Base-by-base conservation (phyloP, 2,888 invertebrate species). In the Zaprionus bogoriensis region DNA sequence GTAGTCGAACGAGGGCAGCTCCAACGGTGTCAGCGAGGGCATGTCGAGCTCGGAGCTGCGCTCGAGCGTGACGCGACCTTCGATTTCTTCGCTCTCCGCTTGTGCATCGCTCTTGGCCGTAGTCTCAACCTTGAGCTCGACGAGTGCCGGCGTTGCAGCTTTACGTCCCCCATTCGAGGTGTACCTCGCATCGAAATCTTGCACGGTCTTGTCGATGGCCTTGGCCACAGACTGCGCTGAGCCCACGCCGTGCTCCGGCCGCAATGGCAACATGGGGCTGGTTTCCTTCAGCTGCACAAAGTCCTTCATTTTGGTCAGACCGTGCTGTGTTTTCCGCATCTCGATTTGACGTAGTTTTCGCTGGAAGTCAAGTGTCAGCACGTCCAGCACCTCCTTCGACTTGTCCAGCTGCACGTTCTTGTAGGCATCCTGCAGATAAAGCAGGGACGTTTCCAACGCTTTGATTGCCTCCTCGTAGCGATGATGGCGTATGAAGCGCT, bases 401-500 rank as follows among this genome's bases (percentile, higher is more conserved):
- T 89, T 88, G 0, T 85, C 76, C 6, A 87, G 72, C n/a, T 76
- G 55, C 0, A 88, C 82, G 4, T 77, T 81, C 65, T 89, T 89
- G 36, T 89, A 87, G 0, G 90, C 90, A 55, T 90, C 89, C 50
- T 88, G 88, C 3, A 90, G 58, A 51, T 89, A 90, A 0, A 88
- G 69, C 17, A 90, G 25, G 0, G 91, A 88, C 0, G 87, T 89
- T 66, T 90, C 86, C 42, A 90, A 67, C 1, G 90, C 90, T 42
- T 89, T 89, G 2, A 86, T 82, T 2, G 91, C 91, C 23, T 90
- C 91, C 25, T 90, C 90, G 27, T 87, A 90, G 2, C 89, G 87
- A 65, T 89, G 86, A 5, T 87, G 80, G 14, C 86, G 87, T 0
- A 90, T 67, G 27, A 89, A 85, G 22, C 88, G 89, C 22, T 91